Evolutionary conservation across 2,888 invertebrate species (phyloP), one percentile per base, ranked within the genome.

Genomic region (Ophraella communa): DNA sequence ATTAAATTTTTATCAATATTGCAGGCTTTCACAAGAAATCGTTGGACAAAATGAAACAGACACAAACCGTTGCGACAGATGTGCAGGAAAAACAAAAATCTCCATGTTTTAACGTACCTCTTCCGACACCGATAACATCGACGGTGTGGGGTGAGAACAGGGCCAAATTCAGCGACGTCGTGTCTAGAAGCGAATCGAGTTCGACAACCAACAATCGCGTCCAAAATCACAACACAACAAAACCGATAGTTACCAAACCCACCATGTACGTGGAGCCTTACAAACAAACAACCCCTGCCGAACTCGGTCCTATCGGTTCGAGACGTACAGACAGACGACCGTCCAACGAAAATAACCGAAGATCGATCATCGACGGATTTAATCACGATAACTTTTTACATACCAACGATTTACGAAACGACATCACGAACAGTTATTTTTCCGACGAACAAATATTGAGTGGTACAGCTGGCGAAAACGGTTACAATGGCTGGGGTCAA

Each of bases 151-250:
- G 84, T 35, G 86, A 87, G 74, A 86, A 84, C 67, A 78, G 84
- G 54, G 86, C 87, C 0, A 85, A 84, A 39, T 87, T 87, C 73
- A 87, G 87, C 67, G 87, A 87, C 69, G 87, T 87, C 1, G 87
- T 87, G 1, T 86, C 87, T 0, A 78, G 87, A 10, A 86, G 78
- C 71, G 86, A 85, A 14, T 35, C 57, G 3, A 35, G n/a, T 23
- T 76, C 79, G 60, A 67, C 72, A 1, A 64, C 67, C 49, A 71
- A 30, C 66, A 54, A 45, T 24, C 56, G 49, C 5, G 24, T 27
- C 10, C 27, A 24, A n/a, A 51, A 27, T 27, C 53, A 47, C 47
- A 57, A 17, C 20, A 27, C 63, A 61, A 68, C 52, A 11, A 73
- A 69, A 58, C 52, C 42, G 17, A 30, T 27, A 20, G 52, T 55